phyloP scores from a whole-genome alignment of 2,797 vertebrate genomes.

The Holocentrus rufus region DNA sequence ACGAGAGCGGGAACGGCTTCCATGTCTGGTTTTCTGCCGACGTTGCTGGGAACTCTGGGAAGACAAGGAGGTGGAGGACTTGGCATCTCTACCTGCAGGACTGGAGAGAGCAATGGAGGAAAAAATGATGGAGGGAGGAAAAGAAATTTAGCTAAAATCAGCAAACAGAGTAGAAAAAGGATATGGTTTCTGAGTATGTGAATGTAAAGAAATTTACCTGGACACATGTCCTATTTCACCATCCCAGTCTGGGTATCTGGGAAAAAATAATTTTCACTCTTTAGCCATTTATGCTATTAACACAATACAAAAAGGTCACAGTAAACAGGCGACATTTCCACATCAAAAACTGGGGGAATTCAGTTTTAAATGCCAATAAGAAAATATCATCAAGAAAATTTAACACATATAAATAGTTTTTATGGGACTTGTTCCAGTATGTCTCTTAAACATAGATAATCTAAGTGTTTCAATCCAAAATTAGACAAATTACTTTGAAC shows the following conservation, averaged over 20 bases:
- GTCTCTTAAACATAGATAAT: too few species aligned
- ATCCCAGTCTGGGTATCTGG: constrained; percentile 91
- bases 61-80: neutral
- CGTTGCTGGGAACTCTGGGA: constrained; percentile 6
- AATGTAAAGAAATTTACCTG: constrained; percentile 78
- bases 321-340: neutral
- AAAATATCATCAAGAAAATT: too few species aligned
- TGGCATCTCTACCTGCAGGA: constrained; percentile 10
- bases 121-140: neutral
- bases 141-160: neutral
- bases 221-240: constrained; percentile 79
- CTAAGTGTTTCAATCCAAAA: too few species aligned
- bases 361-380: too few species aligned
- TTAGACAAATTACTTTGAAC: too few species aligned
- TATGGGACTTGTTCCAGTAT: too few species aligned
- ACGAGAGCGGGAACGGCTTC: constrained; percentile 48
- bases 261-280: constrained; percentile 15
- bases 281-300: neutral
- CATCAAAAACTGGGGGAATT: neutral
- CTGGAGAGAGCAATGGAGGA: constrained; percentile 11
- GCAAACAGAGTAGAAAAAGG: neutral
- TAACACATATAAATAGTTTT: too few species aligned
- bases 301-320: too few species aligned
- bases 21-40: constrained; percentile 10
- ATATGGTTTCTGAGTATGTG: neutral